Evolutionary conservation across 2,797 vertebrate genomes (phyloP), one percentile per base, ranked within the genome.

Genomic region (Chaetodon trifasciatus): DNA sequence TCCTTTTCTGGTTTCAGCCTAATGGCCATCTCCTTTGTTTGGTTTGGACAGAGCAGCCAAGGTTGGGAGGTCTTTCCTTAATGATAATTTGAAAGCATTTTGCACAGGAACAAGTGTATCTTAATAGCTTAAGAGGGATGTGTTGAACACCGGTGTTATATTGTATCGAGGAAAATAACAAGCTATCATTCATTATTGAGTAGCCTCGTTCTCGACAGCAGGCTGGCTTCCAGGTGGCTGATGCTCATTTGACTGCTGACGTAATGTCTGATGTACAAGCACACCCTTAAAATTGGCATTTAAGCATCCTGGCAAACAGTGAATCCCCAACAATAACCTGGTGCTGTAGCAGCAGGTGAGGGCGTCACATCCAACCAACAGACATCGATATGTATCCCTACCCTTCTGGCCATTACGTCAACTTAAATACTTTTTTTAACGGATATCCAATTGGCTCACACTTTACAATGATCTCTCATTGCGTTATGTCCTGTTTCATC

Each of bases 1-100:
- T 78, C 78, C 77, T 76, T 74, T 50, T 84, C 67, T 63, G 80
- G 72, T 52, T 70, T 55, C 50, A 74, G 67, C 16, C 53, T 88
- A 82, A 88, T 65, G 74, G 87, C 80, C 60, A 53, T 78, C 49
- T 50, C 37, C 53, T 76, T 64, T 63, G 46, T 82, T 57, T 46
- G 65, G 44, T 50, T 60, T 71, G 67, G 72, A 65, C 66, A 69
- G 24, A 63, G 11, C 65, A 64, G 37, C 68, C 1, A 28, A 71
- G 60, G 61, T 24, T 12, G 23, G 63, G 23, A 23, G 12, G 21
- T 13, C 13, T 7, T 78, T n/a, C 12, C 55, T 52, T 19, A 70
- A 57, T 39, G 10, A 73, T 47, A 44, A 76, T 57, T 44, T 74
- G 10, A 63, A 70, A 19, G 7, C 19, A 35, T 53, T 75, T 42